These are phyloP conservation scores for Chionis minor DNA, from an alignment of 2,113 vertebrate species.

Conservation along the genomic window DNA sequence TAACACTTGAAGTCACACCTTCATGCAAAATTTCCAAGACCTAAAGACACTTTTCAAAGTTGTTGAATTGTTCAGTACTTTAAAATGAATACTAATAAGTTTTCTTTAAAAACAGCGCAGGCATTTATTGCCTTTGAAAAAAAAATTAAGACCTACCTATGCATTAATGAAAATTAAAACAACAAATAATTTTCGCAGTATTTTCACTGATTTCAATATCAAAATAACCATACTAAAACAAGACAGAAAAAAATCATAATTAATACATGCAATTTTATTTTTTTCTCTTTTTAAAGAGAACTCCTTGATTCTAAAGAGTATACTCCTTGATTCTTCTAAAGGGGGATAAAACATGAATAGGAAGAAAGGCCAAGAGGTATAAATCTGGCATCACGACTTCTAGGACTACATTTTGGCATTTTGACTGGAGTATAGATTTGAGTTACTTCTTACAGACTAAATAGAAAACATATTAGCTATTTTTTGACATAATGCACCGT, in stretches of 20 bases:
- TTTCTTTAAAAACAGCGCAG: background rate
- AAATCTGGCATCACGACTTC: background rate
- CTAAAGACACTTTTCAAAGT: background rate
- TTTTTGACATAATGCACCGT: background rate
- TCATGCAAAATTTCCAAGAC: background rate
- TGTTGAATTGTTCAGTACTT: background rate
- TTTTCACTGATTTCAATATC: background rate
- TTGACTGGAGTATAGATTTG: background rate
- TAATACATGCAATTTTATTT: background rate
- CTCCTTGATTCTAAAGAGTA: background rate
- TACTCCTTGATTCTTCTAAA: background rate
- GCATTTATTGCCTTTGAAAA: background rate
- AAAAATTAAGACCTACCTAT: background rate
- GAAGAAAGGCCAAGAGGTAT: background rate
- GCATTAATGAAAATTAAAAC: background rate
- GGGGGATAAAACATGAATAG: background rate
- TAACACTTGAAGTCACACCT: background rate
- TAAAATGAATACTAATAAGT: background rate
- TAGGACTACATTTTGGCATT: background rate
- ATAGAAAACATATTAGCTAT: background rate
- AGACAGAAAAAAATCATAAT: background rate
- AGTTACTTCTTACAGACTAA: background rate
- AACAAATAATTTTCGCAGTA: background rate
- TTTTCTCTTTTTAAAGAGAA: background rate
- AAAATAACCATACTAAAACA: background rate